Conservation (phyloP, 2,113 vertebrate species). For the Orientallactaga bullata region DNA sequence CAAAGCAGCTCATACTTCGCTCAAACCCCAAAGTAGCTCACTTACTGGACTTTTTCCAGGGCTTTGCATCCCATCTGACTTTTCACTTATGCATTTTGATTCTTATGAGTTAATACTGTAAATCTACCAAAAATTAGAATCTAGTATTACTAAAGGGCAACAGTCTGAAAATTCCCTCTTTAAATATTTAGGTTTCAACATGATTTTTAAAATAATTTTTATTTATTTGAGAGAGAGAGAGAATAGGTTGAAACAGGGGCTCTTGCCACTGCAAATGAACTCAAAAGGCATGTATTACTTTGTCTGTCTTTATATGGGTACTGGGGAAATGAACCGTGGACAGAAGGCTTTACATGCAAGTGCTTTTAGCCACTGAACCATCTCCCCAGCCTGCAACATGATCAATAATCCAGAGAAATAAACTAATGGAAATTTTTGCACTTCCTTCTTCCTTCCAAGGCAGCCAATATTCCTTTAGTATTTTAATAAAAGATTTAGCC, state of each 20-base stretch:
- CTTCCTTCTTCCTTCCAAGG: not conserved
- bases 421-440: not conserved
- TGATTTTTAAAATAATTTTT: not conserved
- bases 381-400: not conserved
- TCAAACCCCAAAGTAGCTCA: not conserved
- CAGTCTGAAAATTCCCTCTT: not conserved
- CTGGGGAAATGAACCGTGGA: no score
- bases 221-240: no score
- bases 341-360: no score
- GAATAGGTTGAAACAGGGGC: no score
- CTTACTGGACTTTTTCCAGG: not conserved
- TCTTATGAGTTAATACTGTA: not conserved
- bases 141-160: not conserved
- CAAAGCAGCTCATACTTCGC: not conserved
- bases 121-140: not conserved
- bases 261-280: no score
- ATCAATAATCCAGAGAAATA: not conserved
- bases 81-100: not conserved
- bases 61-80: not conserved
- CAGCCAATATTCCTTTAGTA: not conserved
- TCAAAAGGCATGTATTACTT: no score
- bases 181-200: not conserved
- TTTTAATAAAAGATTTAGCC: not conserved
- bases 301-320: no score
- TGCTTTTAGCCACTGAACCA: no score